Conservation (phyloP, 2,888 invertebrate genomes). For the Embidobia sp. region DNA sequence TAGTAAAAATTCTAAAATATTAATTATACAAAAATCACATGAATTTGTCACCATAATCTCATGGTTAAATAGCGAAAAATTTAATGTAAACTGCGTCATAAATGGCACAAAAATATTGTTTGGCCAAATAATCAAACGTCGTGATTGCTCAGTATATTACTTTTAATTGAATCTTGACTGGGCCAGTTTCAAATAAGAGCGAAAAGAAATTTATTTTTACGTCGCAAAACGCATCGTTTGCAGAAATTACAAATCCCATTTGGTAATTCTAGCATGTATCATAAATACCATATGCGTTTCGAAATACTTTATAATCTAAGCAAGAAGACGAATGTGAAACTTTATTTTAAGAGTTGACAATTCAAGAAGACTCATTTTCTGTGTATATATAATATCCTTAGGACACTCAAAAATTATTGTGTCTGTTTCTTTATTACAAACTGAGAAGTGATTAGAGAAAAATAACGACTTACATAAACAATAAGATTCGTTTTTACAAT, state of each 20-base stretch:
- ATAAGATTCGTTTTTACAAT: neutral
- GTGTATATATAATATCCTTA: neutral
- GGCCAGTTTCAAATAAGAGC: conserved; percentile 20
- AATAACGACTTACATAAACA: neutral
- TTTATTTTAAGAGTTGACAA: neutral
- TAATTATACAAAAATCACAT: too few relatives aligned
- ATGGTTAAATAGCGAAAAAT: too few relatives aligned
- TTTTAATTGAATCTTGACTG: conserved; percentile 25
- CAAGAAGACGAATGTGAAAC: neutral
- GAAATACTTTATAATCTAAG: too few relatives aligned
- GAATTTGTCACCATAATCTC: too few relatives aligned
- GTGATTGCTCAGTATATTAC: neutral
- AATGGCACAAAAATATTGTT: too few relatives aligned
- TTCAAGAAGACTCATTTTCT: neutral
- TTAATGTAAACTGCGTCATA: too few relatives aligned
- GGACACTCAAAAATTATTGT: neutral
- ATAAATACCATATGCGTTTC: neutral
- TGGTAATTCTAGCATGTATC: neutral
- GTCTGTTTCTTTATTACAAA: neutral
- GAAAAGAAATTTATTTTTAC: neutral
- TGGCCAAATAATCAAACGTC: neutral
- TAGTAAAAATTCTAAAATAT: too few relatives aligned
- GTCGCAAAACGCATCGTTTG: neutral
- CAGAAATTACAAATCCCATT: neutral
- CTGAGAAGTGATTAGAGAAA: neutral